A percentile compares a stretch with the other conserved stretches of the same genome.
Conservation (phyloP, 2,888 invertebrate species). For the Chrysomela aeneicollis region DNA sequence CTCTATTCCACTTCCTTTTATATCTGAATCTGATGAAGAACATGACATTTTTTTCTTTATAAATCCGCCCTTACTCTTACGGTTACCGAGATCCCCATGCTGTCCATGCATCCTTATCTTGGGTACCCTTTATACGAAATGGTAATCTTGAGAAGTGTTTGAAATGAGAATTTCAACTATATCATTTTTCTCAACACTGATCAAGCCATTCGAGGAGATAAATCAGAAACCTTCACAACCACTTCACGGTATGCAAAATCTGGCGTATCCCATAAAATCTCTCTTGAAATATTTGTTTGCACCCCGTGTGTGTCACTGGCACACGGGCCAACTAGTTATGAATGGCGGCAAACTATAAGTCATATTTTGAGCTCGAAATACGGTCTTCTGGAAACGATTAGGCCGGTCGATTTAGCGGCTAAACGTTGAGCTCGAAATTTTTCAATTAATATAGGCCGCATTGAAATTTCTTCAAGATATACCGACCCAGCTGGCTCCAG, state of each 20-base stretch:
- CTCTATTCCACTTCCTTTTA: no score
- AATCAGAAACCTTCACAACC: constrained; percentile 22
- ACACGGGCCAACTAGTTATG: constrained; percentile 32
- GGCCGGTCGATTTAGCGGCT: constrained; percentile 12
- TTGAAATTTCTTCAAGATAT: background rate
- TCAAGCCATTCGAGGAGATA: constrained; percentile 12
- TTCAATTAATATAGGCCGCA: no score
- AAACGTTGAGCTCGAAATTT: background rate
- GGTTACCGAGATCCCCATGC: no score
- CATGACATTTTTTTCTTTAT: no score
- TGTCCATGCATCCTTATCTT: no score
- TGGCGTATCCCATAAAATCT: constrained; percentile 19
- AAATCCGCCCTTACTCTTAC: no score
- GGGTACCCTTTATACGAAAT: no score
- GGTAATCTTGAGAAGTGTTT: no score
- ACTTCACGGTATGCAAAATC: constrained; percentile 22
- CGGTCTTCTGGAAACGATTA: constrained; percentile 9
- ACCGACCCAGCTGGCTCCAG: no score
- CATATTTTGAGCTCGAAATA: constrained; percentile 19
- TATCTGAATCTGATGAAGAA: no score
- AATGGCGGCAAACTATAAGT: constrained; percentile 34
- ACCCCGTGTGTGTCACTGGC: constrained; percentile 28
- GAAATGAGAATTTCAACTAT: background rate
- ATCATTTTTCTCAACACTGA: constrained; percentile 6
- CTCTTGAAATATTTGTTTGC: constrained; percentile 23